Evolutionary conservation across 1,140 invertebrate genomes (phyloP), one percentile per base, ranked within the genome.

Genomic region (Drosophila gunungcola): DNA sequence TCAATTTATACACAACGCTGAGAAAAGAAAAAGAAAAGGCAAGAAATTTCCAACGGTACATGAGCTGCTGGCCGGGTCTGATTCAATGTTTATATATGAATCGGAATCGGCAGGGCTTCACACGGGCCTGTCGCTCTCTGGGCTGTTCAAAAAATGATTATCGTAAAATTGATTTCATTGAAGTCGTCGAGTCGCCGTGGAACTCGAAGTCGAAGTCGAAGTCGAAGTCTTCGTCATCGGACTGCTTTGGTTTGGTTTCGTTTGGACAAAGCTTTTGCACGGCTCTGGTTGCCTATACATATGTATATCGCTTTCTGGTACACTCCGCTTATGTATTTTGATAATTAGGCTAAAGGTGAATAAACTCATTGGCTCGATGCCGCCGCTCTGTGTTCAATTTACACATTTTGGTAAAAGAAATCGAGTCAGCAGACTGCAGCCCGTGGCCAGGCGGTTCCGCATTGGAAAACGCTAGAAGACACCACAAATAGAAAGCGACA

Each of bases 121-220:
- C 82, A 61, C 80, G 60, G 70, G 49, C 69, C 41, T 51, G 16
- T 21, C 45, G 72, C 53, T 53, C 55, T 25, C 12, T 77, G 58
- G 49, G 65, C 67, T 80, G 76, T 74, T 83, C 80, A 82, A 48
- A 80, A 88, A 89, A 78, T 84, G 78, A 90, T 89, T 89, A 89
- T 89, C 84, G 84, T 89, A 85, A 89, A 89, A 89, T 89, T 89
- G 85, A 85, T 90, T 89, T 89, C 84, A 89, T 89, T 89, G 84
- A 89, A 89, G 84, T 78, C 49, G 56, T 39, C 38, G 46, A 57
- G 55, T 61, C 54, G 58, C 54, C 51, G 27, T 69, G 46, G 52
- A 41, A 46, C n/a, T 58, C 56, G 52, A 41, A 43, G 60, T 43
- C 70, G n/a, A n/a, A n/a, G n/a, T n/a, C n/a, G n/a, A n/a, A 46